These are phyloP conservation scores for Poecilus cupreus DNA, from an alignment of 2,888 invertebrate genomes.

Conservation along the genomic window DNA sequence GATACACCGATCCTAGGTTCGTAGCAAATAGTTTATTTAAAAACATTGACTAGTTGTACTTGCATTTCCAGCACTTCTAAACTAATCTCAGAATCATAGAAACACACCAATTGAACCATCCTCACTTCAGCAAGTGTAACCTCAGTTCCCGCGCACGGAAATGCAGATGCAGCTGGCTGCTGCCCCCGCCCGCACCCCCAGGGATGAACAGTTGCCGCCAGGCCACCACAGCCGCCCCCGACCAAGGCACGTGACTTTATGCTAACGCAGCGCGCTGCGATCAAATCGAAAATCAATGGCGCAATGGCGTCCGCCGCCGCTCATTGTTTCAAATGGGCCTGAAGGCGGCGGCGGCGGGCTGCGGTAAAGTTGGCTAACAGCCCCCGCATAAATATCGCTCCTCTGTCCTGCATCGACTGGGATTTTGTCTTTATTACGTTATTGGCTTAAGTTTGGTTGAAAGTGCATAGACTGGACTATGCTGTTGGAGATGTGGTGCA, in stretches of 20 bases:
- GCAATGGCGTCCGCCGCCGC: background rate
- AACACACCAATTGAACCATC: too few relatives aligned
- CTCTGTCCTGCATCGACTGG: background rate
- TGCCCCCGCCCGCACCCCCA: too few relatives aligned
- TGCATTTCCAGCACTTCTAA: too few relatives aligned
- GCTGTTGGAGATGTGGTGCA: too few relatives aligned
- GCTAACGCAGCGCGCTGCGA: background rate
- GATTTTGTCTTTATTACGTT: background rate
- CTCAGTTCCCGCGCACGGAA: too few relatives aligned
- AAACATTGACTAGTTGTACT: too few relatives aligned
- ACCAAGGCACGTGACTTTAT: background rate
- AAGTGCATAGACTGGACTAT: background rate
- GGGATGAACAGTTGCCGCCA: too few relatives aligned
- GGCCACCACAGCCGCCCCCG: background rate
- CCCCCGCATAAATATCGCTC: background rate
- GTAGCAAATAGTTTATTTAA: too few relatives aligned
- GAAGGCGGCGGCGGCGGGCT: background rate
- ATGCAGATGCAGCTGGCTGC: too few relatives aligned
- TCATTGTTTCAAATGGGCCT: background rate
- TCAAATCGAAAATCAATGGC: background rate
- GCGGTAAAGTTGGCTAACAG: background rate
- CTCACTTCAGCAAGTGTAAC: too few relatives aligned
- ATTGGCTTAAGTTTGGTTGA: background rate
- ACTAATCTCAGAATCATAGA: too few relatives aligned
- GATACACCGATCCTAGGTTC: too few relatives aligned